Evolutionary conservation across 2,113 vertebrate genomes (phyloP).

Genomic region (Poeciliopsis occidentalis): DNA sequence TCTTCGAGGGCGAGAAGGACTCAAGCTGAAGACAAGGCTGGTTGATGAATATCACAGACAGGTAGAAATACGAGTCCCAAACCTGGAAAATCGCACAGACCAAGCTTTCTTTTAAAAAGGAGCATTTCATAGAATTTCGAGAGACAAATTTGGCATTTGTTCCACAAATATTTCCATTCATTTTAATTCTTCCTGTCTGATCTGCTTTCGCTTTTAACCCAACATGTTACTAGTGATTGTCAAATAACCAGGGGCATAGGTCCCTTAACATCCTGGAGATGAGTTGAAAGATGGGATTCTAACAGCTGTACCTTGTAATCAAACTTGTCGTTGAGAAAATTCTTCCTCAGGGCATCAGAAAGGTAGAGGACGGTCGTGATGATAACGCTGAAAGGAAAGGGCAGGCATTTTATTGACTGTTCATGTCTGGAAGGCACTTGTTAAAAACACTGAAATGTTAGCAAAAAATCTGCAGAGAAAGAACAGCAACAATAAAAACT

Average conservation of each 20-base stretch:
- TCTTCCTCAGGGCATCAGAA: constrained; percentile 96
- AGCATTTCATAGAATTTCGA: background rate
- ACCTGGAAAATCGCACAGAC: constrained; percentile 79
- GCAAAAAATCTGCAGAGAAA: background rate
- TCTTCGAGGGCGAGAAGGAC: constrained; percentile 96
- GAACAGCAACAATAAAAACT: background rate
- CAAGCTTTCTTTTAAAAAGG: background rate
- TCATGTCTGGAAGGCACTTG: too few relatives aligned
- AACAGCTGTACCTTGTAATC: constrained; percentile 89
- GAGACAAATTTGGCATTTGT: too few relatives aligned
- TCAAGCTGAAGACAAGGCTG: constrained; percentile 97
- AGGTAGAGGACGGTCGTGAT: constrained; percentile 98
- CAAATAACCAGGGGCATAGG: background rate
- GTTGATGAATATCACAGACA: constrained; percentile 99
- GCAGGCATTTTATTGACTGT: constrained; percentile 3
- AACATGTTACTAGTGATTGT: background rate
- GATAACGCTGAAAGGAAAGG: constrained; percentile 86
- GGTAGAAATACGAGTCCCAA: constrained; percentile 98
- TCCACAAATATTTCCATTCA: too few relatives aligned
- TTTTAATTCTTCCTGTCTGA: background rate
- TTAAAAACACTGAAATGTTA: background rate
- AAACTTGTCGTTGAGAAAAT: constrained; percentile 97
- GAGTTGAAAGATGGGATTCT: background rate
- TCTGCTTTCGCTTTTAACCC: background rate
- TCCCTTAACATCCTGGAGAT: background rate